These are phyloP conservation scores for Lasius fuliginosus DNA, from an alignment of 2,888 invertebrate species.

Conservation along the genomic window DNA sequence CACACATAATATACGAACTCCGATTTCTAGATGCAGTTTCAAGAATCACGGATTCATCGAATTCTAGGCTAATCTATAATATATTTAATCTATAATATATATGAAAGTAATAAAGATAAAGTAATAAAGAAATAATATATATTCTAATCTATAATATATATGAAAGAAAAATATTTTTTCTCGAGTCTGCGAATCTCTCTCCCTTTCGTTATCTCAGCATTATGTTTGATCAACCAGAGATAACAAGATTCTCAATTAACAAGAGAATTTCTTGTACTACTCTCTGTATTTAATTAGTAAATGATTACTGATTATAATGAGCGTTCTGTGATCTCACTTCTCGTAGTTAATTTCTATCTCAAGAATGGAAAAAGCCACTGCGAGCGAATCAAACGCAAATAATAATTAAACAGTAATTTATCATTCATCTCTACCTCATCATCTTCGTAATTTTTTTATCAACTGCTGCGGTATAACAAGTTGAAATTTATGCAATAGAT, in stretches of 20 bases:
- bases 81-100: too few relatives aligned
- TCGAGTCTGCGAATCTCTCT: slow-evolving; percentile 15
- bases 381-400: not conserved
- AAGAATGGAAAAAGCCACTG: not conserved
- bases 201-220: not conserved
- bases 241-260: not conserved
- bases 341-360: not conserved
- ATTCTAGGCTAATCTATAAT: too few relatives aligned
- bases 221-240: not conserved
- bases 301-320: not conserved
- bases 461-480: not conserved
- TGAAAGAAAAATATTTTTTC: not conserved
- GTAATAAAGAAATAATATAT: too few relatives aligned
- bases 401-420: not conserved
- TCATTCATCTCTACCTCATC: not conserved
- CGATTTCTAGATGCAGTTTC: not conserved
- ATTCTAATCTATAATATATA: too few relatives aligned
- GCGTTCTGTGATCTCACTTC: not conserved
- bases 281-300: not conserved
- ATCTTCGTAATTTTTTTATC: not conserved
- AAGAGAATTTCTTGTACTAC: not conserved
- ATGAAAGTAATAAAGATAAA: too few relatives aligned
- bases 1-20: not conserved
- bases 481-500: not conserved
- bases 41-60: not conserved